Conservation (phyloP, 2,797 vertebrate genomes). For the Mus minutoides region DNA sequence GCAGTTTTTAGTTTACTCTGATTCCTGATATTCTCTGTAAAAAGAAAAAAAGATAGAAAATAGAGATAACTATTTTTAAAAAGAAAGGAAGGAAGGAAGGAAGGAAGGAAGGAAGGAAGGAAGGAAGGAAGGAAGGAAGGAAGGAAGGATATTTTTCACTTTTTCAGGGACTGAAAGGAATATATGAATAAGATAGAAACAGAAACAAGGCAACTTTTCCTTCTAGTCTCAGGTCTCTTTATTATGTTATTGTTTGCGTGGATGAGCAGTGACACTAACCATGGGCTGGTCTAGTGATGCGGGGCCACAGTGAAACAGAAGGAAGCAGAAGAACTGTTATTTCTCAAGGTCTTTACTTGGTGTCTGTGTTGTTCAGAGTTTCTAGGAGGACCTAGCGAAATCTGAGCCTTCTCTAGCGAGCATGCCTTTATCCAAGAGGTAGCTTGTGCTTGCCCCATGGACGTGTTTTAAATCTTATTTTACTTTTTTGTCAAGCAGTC, state of each 20-base stretch:
- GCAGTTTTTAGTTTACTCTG: neutral
- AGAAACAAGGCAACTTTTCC: neutral
- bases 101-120: neutral
- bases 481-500: constrained; percentile 32
- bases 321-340: neutral
- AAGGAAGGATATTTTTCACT: neutral
- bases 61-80: neutral
- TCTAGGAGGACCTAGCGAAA: neutral
- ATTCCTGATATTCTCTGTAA: constrained; percentile 21
- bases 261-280: neutral
- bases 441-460: neutral
- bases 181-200: neutral
- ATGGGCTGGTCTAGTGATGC: neutral
- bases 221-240: neutral
- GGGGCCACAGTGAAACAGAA: neutral
- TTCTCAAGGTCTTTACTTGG: neutral
- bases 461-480: neutral
- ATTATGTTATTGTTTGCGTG: neutral
- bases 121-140: neutral
- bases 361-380: neutral
- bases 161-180: constrained; percentile 15
- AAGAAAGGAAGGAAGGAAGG: neutral
- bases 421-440: neutral
- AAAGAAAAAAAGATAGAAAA: neutral
- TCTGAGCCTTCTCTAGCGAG: neutral